A percentile compares a stretch with the other conserved stretches of the same genome.
Evolutionary conservation across 2,888 invertebrate species (phyloP).

Genomic region (Parnassius glacialis): DNA sequence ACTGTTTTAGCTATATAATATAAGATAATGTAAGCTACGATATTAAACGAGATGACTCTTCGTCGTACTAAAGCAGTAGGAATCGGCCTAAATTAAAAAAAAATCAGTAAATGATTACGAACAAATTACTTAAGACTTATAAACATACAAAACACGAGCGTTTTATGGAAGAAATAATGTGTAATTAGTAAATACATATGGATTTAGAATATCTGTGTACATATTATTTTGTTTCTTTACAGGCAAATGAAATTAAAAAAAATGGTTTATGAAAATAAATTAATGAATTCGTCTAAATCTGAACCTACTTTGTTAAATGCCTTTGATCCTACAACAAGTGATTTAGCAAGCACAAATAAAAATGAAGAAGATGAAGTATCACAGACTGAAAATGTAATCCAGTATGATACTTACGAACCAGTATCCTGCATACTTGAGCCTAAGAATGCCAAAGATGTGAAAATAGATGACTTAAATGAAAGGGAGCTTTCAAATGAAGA

Average conservation of each 20-base stretch:
- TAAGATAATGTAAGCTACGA: too few species aligned
- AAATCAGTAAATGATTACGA: too few species aligned
- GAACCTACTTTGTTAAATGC: neutral
- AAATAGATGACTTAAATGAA: neutral
- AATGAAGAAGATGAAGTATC: neutral
- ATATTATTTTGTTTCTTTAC: slow-evolving; percentile 7
- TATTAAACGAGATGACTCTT: too few species aligned
- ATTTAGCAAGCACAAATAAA: neutral
- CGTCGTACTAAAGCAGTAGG: too few species aligned
- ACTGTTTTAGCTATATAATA: too few species aligned
- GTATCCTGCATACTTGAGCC: neutral
- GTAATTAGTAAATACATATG: too few species aligned
- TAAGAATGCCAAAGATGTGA: neutral
- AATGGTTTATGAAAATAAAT: neutral
- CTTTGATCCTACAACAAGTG: neutral
- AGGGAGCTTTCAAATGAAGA: neutral
- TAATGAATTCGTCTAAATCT: neutral
- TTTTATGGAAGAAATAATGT: too few species aligned
- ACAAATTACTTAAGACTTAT: too few species aligned
- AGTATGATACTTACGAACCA: neutral
- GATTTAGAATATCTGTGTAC: neutral
- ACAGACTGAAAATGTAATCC: neutral
- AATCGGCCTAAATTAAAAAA: too few species aligned
- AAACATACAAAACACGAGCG: too few species aligned
- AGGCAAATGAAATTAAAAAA: slow-evolving; percentile 19